Evolutionary conservation across 2,113 vertebrate genomes (phyloP).

Genomic region (Eurystomus gularis): DNA sequence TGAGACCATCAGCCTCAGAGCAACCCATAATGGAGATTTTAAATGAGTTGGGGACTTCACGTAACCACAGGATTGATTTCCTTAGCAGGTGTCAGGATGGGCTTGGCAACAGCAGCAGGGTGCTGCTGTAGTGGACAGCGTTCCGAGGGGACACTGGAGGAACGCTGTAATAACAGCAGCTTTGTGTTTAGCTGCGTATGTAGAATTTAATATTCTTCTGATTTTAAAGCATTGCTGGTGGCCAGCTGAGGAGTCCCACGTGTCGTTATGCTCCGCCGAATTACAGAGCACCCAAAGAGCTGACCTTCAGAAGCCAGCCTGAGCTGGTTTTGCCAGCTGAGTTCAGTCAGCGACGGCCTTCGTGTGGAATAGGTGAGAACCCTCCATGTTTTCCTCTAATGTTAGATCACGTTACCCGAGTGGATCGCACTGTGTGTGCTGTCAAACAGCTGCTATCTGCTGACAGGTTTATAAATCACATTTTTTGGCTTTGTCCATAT

Average conservation of each 20-base stretch:
- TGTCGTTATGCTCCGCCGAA: conserved; percentile 21
- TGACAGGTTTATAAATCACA: not conserved
- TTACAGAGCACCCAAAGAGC: conserved; percentile 63
- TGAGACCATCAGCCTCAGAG: not conserved
- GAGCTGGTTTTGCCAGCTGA: not conserved
- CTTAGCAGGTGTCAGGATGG: not conserved
- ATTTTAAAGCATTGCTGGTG: conserved; percentile 64
- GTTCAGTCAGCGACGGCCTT: conserved; percentile 29
- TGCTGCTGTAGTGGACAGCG: not conserved
- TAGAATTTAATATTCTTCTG: not conserved
- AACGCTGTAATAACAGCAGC: not conserved
- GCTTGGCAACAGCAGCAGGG: not conserved
- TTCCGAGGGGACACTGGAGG: not conserved
- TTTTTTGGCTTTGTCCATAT: not conserved
- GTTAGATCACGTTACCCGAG: accelerated
- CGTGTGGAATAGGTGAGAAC: conserved; percentile 67
- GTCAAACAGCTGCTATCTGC: not conserved
- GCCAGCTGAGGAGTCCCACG: not conserved
- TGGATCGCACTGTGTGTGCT: not conserved
- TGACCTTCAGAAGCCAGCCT: conserved; percentile 52
- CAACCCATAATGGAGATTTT: not conserved
- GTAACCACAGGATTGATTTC: not conserved
- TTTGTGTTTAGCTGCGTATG: not conserved
- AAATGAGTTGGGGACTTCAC: not conserved
- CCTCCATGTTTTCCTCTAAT: not conserved